Percentiles rank a stretch among this genome's conserved stretches.
phyloP scores from a whole-genome alignment of 2,113 vertebrate genomes.

The Tetrax tetrax region DNA sequence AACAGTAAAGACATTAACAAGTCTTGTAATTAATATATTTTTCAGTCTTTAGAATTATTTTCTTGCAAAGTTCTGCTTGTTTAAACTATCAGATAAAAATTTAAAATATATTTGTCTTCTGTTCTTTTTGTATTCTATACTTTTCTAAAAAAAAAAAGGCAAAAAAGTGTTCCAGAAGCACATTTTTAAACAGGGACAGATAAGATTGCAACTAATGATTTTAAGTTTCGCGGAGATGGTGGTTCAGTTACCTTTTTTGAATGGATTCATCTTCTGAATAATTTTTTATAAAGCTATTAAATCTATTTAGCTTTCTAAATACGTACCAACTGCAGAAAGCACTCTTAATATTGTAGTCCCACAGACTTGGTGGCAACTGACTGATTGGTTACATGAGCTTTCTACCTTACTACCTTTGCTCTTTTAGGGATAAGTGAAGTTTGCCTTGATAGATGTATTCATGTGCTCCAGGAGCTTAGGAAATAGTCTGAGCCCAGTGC shows the following conservation, averaged over 20 bases:
- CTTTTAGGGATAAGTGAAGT: background rate
- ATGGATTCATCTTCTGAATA: background rate
- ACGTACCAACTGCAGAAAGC: background rate
- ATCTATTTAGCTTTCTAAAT: background rate
- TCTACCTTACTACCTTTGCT: background rate
- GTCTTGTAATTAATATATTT: conserved; percentile 68
- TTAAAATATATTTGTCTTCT: background rate
- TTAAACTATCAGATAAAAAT: conserved; percentile 54
- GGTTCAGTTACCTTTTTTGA: background rate
- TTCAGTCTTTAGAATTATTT: conserved; percentile 69
- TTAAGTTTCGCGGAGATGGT: background rate
- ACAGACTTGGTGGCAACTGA: background rate
- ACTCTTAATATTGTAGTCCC: background rate
- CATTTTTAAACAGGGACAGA: background rate
- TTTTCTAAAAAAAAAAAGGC: background rate
- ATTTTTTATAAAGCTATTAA: background rate
- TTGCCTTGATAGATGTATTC: background rate
- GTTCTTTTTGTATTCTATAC: background rate
- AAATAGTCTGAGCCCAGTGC: background rate
- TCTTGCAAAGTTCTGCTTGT: conserved; percentile 64
- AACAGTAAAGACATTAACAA: conserved; percentile 59
- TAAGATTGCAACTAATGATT: background rate
- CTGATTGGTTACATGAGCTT: background rate
- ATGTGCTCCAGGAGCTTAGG: rapidly evolving
- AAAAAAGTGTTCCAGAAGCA: background rate